These are phyloP conservation scores for Cylas formicarius DNA, from an alignment of 1,140 invertebrate species.

Conservation along the genomic window DNA sequence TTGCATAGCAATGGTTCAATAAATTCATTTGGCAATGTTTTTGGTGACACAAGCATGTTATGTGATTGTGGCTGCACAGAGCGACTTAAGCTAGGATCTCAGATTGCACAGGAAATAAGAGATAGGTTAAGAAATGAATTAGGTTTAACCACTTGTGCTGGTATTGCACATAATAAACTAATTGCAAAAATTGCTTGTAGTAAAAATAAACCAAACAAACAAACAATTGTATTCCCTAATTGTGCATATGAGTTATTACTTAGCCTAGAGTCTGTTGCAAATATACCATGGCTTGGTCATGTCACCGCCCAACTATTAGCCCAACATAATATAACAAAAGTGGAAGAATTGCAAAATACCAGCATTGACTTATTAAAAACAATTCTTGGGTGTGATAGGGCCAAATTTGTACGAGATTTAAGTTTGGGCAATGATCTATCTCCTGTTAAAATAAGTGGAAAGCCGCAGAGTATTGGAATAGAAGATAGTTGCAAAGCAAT, in stretches of 20 bases:
- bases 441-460: conserved; percentile 60
- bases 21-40: conserved; percentile 49
- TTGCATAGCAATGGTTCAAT: conserved; percentile 36
- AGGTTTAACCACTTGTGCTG: conserved; percentile 70
- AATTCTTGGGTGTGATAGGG: conserved; percentile 58
- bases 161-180: conserved; percentile 76
- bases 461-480: conserved; percentile 62
- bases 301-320: conserved; percentile 56
- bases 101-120: conserved; percentile 64
- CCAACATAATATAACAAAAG: conserved; percentile 54
- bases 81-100: conserved; percentile 57
- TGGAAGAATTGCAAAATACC: conserved; percentile 58
- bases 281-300: conserved; percentile 66
- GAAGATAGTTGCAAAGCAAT: conserved; percentile 64
- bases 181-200: conserved; percentile 69
- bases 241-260: conserved; percentile 56
- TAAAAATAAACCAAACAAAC: conserved; percentile 70
- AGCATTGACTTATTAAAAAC: conserved; percentile 51
- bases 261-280: conserved; percentile 50
- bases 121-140: conserved; percentile 56
- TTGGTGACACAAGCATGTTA: conserved; percentile 45
- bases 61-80: conserved; percentile 65
- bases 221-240: conserved; percentile 68
- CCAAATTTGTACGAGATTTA: conserved; percentile 58
- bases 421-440: conserved; percentile 63